These are phyloP conservation scores for Tuberolachnus salignus DNA, from an alignment of 2,888 invertebrate genomes.

Conservation along the genomic window DNA sequence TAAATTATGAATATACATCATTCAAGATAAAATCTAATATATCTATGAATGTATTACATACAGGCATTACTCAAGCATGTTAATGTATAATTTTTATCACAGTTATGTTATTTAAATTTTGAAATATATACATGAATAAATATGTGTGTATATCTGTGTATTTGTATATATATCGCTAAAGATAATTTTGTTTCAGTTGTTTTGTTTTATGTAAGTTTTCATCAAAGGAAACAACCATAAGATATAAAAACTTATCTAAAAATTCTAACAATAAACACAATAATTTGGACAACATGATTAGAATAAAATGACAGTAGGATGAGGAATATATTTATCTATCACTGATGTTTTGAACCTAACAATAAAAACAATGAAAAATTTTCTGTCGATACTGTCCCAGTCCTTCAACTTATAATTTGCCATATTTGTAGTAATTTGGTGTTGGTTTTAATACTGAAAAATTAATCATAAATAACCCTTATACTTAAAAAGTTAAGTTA, in stretches of 20 bases:
- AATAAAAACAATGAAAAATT: slow-evolving; percentile 46
- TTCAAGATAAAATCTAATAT: not conserved
- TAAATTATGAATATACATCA: slow-evolving; percentile 32
- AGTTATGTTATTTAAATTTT: slow-evolving; percentile 53
- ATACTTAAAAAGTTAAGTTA: not conserved
- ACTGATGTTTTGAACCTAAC: slow-evolving; percentile 37
- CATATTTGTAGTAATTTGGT: slow-evolving; percentile 29
- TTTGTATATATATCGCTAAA: slow-evolving; percentile 31
- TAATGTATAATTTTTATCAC: slow-evolving; percentile 51
- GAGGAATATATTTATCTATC: slow-evolving; percentile 42
- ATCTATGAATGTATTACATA: slow-evolving; percentile 23
- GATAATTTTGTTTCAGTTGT: slow-evolving; percentile 49
- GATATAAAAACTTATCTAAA: slow-evolving; percentile 42
- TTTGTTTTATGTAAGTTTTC: slow-evolving; percentile 54
- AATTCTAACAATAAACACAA: slow-evolving; percentile 52
- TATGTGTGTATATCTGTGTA: not conserved
- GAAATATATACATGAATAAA: slow-evolving; percentile 17
- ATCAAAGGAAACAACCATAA: slow-evolving; percentile 53
- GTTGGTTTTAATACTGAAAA: slow-evolving; percentile 47
- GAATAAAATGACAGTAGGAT: slow-evolving; percentile 46
- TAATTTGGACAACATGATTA: slow-evolving; percentile 52
- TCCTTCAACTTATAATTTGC: slow-evolving; percentile 30
- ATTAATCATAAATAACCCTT: slow-evolving; percentile 23
- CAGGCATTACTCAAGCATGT: slow-evolving; percentile 28
- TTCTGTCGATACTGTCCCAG: slow-evolving; percentile 25